phyloP scores from a whole-genome alignment of 2,888 invertebrate species.

The Mythimna loreyi region DNA sequence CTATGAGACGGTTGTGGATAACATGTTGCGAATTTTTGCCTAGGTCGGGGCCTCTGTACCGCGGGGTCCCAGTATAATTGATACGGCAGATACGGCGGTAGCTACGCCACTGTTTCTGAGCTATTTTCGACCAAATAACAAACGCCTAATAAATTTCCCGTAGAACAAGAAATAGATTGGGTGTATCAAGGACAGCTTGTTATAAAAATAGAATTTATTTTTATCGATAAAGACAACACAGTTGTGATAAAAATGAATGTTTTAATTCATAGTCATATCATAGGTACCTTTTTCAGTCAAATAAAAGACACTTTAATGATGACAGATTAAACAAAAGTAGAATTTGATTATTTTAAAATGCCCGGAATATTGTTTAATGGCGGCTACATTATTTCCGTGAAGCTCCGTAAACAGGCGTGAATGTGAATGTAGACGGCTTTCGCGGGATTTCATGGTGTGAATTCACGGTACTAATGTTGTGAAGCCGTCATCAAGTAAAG shows the following conservation, averaged over 20 bases:
- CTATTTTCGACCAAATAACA: conserved; percentile 7
- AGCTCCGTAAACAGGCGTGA: too few species aligned
- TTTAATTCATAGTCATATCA: not conserved
- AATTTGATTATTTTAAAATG: not conserved
- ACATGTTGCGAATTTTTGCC: too few species aligned
- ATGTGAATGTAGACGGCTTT: too few species aligned
- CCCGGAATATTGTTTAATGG: not conserved
- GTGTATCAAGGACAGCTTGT: not conserved
- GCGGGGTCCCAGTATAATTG: too few species aligned
- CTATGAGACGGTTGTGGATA: too few species aligned
- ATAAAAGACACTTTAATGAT: not conserved
- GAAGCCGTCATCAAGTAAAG: too few species aligned
- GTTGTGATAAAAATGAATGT: not conserved
- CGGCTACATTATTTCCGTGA: too few species aligned
- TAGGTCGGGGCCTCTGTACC: too few species aligned
- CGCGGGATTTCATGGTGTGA: too few species aligned
- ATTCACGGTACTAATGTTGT: too few species aligned
- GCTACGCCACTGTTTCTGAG: not conserved
- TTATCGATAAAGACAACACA: not conserved
- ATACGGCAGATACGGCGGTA: too few species aligned
- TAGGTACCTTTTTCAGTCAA: not conserved
- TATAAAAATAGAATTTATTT: not conserved
- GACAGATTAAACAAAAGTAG: not conserved
- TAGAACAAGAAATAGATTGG: not conserved
- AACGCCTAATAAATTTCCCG: not conserved